Base-by-base conservation (phyloP, 2,113 vertebrate species). In the Agapornis roseicollis region DNA sequence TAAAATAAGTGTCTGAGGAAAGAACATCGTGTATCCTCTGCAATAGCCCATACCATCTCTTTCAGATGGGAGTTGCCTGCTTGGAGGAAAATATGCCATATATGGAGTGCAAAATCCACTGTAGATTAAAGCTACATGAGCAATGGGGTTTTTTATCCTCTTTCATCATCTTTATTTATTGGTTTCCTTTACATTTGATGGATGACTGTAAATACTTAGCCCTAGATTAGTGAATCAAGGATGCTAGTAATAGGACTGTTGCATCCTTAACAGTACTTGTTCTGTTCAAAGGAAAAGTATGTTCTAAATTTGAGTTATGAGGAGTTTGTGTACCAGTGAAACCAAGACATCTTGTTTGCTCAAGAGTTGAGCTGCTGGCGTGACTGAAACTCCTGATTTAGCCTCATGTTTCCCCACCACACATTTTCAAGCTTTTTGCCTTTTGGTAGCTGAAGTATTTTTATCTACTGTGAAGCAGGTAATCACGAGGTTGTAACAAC, bases 1-100 rank as follows among this genome's bases (percentile, higher is more conserved):
- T 94, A 69, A 95, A 91, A 39, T 37, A 73, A 52, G 63, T 56
- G n/a, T 74, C 56, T 44, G 35, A 78, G 49, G 42, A 77, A 58
- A 74, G 72, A 90, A 88, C 39, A 60, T 2, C 25, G 10, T 6
- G 11, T 85, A 39, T 64, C 24, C 29, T 56, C 39, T 69, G 44
- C 18, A n/a, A 19, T 9, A 77, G 55, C 37, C 17, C 2, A 0
- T 52, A 47, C 27, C 23, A 44, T 9, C 7, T 46, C 0, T 9
- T 6, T 50, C 0, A 0, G 50, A 22, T 50, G 16, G n/a, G 24
- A 64, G 28, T 47, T 78, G 23, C 49, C 28, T 60, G 31, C 64
- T 78, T 44, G 80, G 33, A 44, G 66, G 44, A 78, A 86, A 68
- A 63, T 24, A 29, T 5, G 4, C n/a, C 1, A 0, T 50, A 50